Base-by-base conservation (phyloP, 2,113 vertebrate genomes). In the Phrynosoma blainvillii region DNA sequence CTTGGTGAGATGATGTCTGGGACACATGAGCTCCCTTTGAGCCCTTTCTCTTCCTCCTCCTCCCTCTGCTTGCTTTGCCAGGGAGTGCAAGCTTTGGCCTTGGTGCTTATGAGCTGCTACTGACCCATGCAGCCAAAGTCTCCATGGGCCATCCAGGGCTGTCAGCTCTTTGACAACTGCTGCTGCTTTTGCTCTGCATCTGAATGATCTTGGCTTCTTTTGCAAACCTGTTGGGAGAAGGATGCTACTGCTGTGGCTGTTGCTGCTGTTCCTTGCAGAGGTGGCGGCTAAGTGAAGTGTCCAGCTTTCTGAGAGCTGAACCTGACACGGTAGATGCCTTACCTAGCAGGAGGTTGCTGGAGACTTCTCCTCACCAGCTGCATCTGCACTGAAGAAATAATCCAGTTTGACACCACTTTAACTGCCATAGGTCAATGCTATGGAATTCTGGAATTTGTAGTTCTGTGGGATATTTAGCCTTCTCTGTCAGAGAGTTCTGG, bases 151-250 rank as follows among this genome's bases (percentile, higher is more conserved):
- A 30, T 3, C n/a, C 42, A 11, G 25, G 2, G 7, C 76, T 73
- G n/a, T 70, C 25, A 62, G 23, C 14, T 71, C 65, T 42, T 32
- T n/a, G 54, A 71, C 87, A 84, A 75, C 87, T 62, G 82, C 82
- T 42, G 47, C 65, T 2, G 47, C 42, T 47, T 73, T 36, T 76
- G 68, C 54, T 30, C 86, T 87, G 76, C 68, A 16, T 42, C 3
- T 1, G 80, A 27, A 54, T 32, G 11, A 36, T 77, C 27, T 32
- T n/a, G 11, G 56, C 36, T 59, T 77, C 84, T 42, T 76, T 77
- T 77, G 36, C 84, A 66, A 85, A 42, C 14, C 84, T 85, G 73
- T 66, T 1, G 36, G 74, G 74, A 77, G 56, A 2, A 32, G 40
- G 23, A 62, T 76, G 54, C 16, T 75, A 36, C 25, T 1, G 8